A percentile compares a stretch with the other conserved stretches of the same genome.
These are phyloP conservation scores for Caenorhabditis doughertyi DNA, from an alignment of 2,888 invertebrate species.

Conservation along the genomic window DNA sequence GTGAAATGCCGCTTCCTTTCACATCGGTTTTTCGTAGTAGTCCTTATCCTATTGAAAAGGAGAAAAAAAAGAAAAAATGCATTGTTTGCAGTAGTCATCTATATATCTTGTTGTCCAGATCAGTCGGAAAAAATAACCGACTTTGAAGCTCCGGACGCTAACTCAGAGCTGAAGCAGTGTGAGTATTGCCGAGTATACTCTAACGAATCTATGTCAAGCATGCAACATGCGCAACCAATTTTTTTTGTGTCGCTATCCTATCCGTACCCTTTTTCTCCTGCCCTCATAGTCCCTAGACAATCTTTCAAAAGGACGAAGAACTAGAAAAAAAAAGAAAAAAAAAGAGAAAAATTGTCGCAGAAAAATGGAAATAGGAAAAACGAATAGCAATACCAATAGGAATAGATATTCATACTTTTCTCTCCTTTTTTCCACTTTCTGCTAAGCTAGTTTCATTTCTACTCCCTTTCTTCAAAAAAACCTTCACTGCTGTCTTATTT, in stretches of 20 bases:
- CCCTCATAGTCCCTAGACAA: conserved; percentile 43
- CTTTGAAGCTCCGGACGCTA: neutral
- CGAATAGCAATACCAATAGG: conserved; percentile 20
- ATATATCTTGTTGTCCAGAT: conserved; percentile 47
- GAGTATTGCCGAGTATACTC: conserved; percentile 31
- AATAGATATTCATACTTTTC: conserved; percentile 51
- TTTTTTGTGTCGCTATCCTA: conserved; percentile 43
- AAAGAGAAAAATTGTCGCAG: conserved; percentile 31
- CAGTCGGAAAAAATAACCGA: conserved; percentile 49
- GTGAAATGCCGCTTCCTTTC: neutral
- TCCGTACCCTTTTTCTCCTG: conserved; percentile 32
- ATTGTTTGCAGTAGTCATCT: conserved; percentile 34
- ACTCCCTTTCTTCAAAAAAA: neutral
- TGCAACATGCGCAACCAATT: conserved; percentile 46
- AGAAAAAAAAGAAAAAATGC: conserved; percentile 12
- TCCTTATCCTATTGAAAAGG: conserved; percentile 15
- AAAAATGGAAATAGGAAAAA: conserved; percentile 1
- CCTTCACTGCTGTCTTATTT: conserved; percentile 10
- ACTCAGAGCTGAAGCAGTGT: neutral
- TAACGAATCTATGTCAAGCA: conserved; percentile 56
- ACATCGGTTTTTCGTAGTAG: conserved; percentile 18
- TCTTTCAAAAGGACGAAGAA: conserved; percentile 30
- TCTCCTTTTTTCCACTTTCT: conserved; percentile 10
- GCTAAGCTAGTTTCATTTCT: conserved; percentile 41
- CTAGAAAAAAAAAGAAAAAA: conserved; percentile 11